Conservation (phyloP, 1,140 invertebrate genomes). For the Sminthurides bifidus region DNA sequence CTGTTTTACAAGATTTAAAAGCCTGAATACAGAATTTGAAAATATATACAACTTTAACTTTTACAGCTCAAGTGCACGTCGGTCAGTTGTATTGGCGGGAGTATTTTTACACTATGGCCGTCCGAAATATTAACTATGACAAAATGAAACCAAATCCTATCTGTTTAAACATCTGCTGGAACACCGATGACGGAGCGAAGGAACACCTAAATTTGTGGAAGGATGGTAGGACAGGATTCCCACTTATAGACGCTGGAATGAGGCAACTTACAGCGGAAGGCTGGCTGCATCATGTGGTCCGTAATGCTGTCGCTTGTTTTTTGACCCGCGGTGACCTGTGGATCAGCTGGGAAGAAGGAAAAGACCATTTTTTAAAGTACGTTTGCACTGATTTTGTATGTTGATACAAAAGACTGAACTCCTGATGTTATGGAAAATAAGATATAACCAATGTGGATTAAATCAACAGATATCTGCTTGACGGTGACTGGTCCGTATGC, state of each 20-base stretch:
- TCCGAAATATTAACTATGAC: constrained; percentile 51
- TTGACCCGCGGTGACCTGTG: constrained; percentile 59
- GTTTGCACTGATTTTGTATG: constrained; percentile 4
- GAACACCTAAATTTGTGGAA: constrained; percentile 48
- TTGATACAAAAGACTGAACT: background rate
- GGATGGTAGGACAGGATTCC: constrained; percentile 57
- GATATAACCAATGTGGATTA: constrained; percentile 34
- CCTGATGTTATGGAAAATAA: too few relatives aligned
- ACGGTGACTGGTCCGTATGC: constrained; percentile 62
- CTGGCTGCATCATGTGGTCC: constrained; percentile 58
- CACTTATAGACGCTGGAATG: constrained; percentile 64
- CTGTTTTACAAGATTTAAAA: too few relatives aligned
- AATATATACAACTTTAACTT: background rate
- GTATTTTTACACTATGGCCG: constrained; percentile 63
- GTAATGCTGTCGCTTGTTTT: constrained; percentile 60
- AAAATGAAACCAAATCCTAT: constrained; percentile 59
- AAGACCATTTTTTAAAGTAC: constrained; percentile 47
- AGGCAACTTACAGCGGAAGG: constrained; percentile 51
- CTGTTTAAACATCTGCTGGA: constrained; percentile 62
- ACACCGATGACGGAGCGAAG: constrained; percentile 41
- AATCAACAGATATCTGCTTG: constrained; percentile 46
- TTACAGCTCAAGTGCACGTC: background rate
- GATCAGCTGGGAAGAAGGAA: constrained; percentile 57
- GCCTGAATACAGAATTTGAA: background rate
- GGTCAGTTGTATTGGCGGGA: constrained; percentile 65